These are phyloP conservation scores for Odontomachus brunneus DNA, from an alignment of 1,140 invertebrate genomes.

Conservation along the genomic window DNA sequence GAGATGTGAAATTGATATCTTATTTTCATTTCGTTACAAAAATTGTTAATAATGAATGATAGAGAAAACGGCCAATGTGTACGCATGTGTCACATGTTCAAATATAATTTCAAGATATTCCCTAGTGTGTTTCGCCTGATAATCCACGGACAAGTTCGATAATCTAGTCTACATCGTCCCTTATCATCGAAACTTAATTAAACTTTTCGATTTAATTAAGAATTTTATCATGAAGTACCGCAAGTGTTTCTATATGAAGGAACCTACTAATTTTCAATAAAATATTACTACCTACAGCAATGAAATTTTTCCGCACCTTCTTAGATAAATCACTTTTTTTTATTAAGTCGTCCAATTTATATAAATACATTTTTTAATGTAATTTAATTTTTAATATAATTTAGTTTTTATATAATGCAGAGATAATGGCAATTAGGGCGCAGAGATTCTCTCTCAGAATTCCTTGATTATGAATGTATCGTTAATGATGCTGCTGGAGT, in stretches of 20 bases:
- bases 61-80: background rate
- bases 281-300: too few relatives aligned
- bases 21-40: background rate
- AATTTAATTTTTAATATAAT: too few relatives aligned
- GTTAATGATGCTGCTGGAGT: background rate
- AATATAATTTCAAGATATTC: slow-evolving; percentile 3
- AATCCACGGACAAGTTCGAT: background rate
- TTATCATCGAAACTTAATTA: too few relatives aligned
- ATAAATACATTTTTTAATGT: too few relatives aligned
- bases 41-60: background rate
- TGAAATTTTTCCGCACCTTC: background rate
- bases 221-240: too few relatives aligned
- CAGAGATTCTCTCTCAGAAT: too few relatives aligned
- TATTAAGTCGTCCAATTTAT: background rate
- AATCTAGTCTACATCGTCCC: background rate
- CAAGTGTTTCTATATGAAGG: too few relatives aligned
- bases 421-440: too few relatives aligned
- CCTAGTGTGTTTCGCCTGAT: background rate
- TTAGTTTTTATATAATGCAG: too few relatives aligned
- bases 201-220: too few relatives aligned
- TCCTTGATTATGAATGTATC: background rate
- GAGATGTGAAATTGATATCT: slow-evolving; percentile 1
- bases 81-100: background rate
- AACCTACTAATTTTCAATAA: too few relatives aligned
- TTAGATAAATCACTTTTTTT: background rate